phyloP scores from a whole-genome alignment of 2,888 invertebrate species.

The Catocala fraxini region DNA sequence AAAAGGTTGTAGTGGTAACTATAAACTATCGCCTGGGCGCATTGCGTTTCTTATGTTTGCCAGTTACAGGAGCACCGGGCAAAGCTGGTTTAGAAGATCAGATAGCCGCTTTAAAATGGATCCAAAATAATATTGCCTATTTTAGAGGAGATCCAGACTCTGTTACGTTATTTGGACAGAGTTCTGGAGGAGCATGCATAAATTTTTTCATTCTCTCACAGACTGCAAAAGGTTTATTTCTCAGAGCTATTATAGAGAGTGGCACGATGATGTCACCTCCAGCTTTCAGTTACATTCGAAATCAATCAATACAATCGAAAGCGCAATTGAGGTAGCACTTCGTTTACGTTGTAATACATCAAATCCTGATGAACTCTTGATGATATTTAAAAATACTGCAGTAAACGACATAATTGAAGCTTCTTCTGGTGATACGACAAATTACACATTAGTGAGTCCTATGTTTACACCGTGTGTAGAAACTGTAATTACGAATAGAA shows the following conservation, averaged over 20 bases:
- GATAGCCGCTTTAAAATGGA: constrained; percentile 66
- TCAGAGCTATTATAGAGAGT: constrained; percentile 61
- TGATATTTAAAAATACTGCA: constrained; percentile 53
- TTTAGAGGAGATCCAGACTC: constrained; percentile 67
- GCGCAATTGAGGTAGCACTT: constrained; percentile 46
- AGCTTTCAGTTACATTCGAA: constrained; percentile 46
- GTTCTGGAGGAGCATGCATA: constrained; percentile 59
- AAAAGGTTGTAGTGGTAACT: constrained; percentile 64
- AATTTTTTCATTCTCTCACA: constrained; percentile 57
- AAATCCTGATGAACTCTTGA: constrained; percentile 52
- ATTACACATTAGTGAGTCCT: constrained; percentile 41
- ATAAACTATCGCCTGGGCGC: constrained; percentile 66
- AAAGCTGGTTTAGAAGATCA: constrained; percentile 68
- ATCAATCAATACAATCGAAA: too few relatives aligned
- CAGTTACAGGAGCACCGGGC: constrained; percentile 60
- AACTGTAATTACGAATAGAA: constrained; percentile 18
- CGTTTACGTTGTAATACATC: constrained; percentile 52
- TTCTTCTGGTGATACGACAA: constrained; percentile 38
- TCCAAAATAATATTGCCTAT: constrained; percentile 60
- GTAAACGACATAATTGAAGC: constrained; percentile 52
- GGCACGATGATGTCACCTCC: constrained; percentile 55
- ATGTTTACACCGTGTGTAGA: constrained; percentile 56
- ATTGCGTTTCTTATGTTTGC: constrained; percentile 66
- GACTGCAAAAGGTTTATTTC: constrained; percentile 58
- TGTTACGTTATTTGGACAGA: constrained; percentile 67